Base-by-base conservation (phyloP, 1,140 invertebrate genomes). In the Stenopsyche tienmushanensis region DNA sequence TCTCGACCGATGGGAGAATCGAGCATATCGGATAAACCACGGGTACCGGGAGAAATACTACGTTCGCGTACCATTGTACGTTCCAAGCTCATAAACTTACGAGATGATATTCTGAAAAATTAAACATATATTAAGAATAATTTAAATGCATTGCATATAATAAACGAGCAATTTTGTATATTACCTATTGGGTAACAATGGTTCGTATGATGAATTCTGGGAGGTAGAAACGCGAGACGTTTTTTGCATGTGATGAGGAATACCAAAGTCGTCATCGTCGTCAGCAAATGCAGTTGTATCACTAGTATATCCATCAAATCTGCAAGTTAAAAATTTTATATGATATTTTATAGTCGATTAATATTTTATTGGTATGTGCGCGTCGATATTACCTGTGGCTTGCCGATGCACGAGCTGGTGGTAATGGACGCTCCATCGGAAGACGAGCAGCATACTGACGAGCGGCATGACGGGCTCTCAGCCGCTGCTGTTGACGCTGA, bases 261-360 rank as follows among this genome's bases (percentile, higher is more conserved):
- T 81, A 57, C 82, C 83, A 74, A 85, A 87, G 72, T 86, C 84
- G 13, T 86, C 84, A 59, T 86, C 84, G 70, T 89, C 87, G 71
- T 89, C 88, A 42, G 88, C 86, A 64, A 90, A 86, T 1, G 89
- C 85, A 5, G 88, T 90, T 1, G 88, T 90, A 72, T 91, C 89
- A 71, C 88, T 90, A 1, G 88, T 87, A 72, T 90, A 91, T 3
- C 89, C 88, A 70, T 89, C 87, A 66, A 83, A 78, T 26, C 83
- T 81, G 67, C 47, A 49, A 62, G 3, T 17, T 47, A 42, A 45
- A 29, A 3, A 10, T 7, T 13, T 3, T n/a, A 39, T 3, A 39
- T 3, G n/a, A 55, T 62, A 49, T 17, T 41, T 15, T 18, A 21
- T 24, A 21, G 57, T 26, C 1, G 15, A 42, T n/a, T 13, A 55